These are phyloP conservation scores for Drosophila micromelanica DNA, from an alignment of 1,140 invertebrate genomes.

Conservation along the genomic window DNA sequence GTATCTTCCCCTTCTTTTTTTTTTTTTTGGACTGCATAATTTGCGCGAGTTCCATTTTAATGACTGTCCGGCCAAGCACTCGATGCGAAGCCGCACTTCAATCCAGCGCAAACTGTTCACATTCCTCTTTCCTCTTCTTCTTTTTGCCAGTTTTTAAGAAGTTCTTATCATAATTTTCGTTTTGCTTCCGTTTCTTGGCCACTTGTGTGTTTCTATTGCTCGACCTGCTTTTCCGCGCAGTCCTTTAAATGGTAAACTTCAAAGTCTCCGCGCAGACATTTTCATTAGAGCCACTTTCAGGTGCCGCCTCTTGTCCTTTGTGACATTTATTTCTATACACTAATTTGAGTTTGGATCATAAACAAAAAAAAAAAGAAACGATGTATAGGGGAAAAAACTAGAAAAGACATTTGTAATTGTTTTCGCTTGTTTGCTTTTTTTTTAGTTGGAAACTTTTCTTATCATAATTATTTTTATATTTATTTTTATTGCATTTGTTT, in stretches of 20 bases:
- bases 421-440: slow-evolving; percentile 28
- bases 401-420: slow-evolving; percentile 27
- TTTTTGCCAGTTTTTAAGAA: background rate
- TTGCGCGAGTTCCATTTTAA: slow-evolving; percentile 64
- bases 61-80: slow-evolving; percentile 55
- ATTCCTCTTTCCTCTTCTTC: background rate
- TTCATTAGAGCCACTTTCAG: slow-evolving; percentile 65
- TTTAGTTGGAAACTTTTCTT: slow-evolving; percentile 50
- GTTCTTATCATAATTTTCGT: slow-evolving; percentile 73
- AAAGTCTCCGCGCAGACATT: slow-evolving; percentile 57
- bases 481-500: slow-evolving; percentile 70
- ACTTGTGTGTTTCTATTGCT: slow-evolving; percentile 50
- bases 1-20: slow-evolving; percentile 4
- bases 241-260: slow-evolving; percentile 60
- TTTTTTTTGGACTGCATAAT: slow-evolving; percentile 54
- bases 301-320: slow-evolving; percentile 21
- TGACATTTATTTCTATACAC: slow-evolving; percentile 31
- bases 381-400: background rate
- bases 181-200: slow-evolving; percentile 58
- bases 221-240: slow-evolving; percentile 6
- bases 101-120: background rate
- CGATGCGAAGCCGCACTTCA: slow-evolving; percentile 4
- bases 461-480: slow-evolving; percentile 61
- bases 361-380: slow-evolving; percentile 9
- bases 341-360: slow-evolving; percentile 45